Evolutionary conservation across 2,888 invertebrate genomes (phyloP).

Genomic region (Idaea dimidiata): DNA sequence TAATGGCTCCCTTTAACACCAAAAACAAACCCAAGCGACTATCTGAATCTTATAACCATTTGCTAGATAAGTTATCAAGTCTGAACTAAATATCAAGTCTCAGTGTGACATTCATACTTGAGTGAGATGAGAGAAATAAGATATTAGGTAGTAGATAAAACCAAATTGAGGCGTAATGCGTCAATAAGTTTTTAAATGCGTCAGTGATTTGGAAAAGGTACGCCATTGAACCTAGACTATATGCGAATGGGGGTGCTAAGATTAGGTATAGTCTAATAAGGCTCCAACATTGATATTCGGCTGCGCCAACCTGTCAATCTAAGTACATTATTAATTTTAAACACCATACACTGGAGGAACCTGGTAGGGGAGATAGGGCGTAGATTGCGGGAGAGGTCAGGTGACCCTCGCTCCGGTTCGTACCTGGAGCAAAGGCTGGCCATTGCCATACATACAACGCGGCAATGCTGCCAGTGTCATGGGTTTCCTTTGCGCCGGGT

Average conservation of each 20-base stretch:
- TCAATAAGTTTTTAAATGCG: neutral
- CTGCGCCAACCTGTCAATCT: neutral
- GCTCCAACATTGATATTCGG: neutral
- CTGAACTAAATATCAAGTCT: neutral
- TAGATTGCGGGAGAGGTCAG: too few relatives aligned
- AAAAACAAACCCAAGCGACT: too few relatives aligned
- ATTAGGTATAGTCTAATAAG: too few relatives aligned
- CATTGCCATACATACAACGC: too few relatives aligned
- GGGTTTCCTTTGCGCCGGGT: too few relatives aligned
- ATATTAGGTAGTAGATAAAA: neutral
- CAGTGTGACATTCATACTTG: neutral
- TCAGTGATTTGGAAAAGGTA: too few relatives aligned
- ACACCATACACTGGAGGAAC: neutral
- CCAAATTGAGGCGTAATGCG: neutral
- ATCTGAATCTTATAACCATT: neutral
- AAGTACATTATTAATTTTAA: neutral
- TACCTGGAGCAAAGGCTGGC: too few relatives aligned
- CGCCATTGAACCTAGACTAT: neutral
- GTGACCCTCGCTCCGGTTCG: too few relatives aligned
- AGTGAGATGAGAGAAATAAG: neutral
- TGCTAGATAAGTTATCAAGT: neutral
- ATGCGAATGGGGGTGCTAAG: neutral
- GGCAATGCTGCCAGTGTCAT: too few relatives aligned
- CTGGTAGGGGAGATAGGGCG: too few relatives aligned
- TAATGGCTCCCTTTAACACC: too few relatives aligned